Percentiles rank a stretch among this genome's conserved stretches.
These are phyloP conservation scores for Acronicta alni DNA, from an alignment of 2,888 invertebrate genomes.

Conservation along the genomic window DNA sequence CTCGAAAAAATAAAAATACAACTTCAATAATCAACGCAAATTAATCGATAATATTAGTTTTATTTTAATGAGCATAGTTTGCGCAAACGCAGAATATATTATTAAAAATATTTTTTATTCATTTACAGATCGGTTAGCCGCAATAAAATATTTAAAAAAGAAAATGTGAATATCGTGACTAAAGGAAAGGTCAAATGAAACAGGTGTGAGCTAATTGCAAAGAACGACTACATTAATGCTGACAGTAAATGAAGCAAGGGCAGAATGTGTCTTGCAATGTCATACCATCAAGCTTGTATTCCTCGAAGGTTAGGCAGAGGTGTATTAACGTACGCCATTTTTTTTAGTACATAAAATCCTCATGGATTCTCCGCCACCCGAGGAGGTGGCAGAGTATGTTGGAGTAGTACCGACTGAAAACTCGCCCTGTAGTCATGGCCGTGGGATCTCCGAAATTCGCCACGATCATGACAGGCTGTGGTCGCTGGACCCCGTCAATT, in stretches of 20 bases:
- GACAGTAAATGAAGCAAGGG: slow-evolving; percentile 42
- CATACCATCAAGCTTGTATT: no score
- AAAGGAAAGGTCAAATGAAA: slow-evolving; percentile 50
- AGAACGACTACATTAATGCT: slow-evolving; percentile 37
- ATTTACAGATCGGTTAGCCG: slow-evolving; percentile 24
- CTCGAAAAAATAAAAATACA: slow-evolving; percentile 9
- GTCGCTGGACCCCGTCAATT: no score
- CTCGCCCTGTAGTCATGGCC: no score
- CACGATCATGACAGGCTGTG: no score
- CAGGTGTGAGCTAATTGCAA: slow-evolving; percentile 49
- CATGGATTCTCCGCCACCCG: no score
- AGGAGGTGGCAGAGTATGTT: no score
- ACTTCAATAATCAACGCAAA: slow-evolving; percentile 15
- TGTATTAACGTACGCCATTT: no score
- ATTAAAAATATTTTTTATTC: slow-evolving; percentile 13
- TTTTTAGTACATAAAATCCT: no score
- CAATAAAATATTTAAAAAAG: slow-evolving; percentile 35
- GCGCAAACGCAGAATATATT: slow-evolving; percentile 8
- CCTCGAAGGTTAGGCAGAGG: no score
- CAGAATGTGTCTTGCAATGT: slow-evolving; percentile 21
- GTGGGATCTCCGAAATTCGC: no score
- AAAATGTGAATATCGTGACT: slow-evolving; percentile 58
- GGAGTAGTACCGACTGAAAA: no score
- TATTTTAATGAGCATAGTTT: slow-evolving; percentile 17
- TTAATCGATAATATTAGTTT: slow-evolving; percentile 25